phyloP scores from a whole-genome alignment of 2,888 invertebrate species.

The Odontocerum albicorne region DNA sequence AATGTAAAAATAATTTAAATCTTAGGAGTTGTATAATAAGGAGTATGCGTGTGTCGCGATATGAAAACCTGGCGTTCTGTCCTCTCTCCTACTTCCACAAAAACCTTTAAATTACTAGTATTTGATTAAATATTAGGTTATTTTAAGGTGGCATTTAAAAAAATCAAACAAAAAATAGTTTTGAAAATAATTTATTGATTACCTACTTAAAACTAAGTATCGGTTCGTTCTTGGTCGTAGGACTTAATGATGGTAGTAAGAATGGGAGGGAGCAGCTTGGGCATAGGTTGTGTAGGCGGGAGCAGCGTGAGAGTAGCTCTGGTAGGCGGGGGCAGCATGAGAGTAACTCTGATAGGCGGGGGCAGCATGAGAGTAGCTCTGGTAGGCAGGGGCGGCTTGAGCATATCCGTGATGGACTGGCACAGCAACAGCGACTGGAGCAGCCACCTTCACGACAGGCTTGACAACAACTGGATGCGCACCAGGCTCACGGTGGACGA shows the following conservation, averaged over 20 bases:
- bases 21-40: too few relatives aligned
- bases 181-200: conserved; percentile 25
- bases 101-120: too few relatives aligned
- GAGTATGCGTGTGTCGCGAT: too few relatives aligned
- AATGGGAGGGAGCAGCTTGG: conserved; percentile 26
- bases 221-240: neutral
- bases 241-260: conserved; percentile 26
- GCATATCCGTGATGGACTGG: conserved; percentile 22
- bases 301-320: conserved; percentile 13
- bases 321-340: conserved; percentile 27
- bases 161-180: neutral
- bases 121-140: too few relatives aligned
- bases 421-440: conserved; percentile 30
- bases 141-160: too few relatives aligned
- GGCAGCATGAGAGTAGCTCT: conserved; percentile 26
- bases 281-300: conserved; percentile 22
- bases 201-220: conserved; percentile 18
- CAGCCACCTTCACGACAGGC: conserved; percentile 31
- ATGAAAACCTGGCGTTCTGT: too few relatives aligned
- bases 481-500: conserved; percentile 48
- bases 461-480: conserved; percentile 32
- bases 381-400: conserved; percentile 27
- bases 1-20: too few relatives aligned
- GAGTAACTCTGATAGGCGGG: conserved; percentile 25
- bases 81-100: too few relatives aligned